Percentiles rank a stretch among this genome's conserved stretches.
Conservation (phyloP, 2,888 invertebrate genomes). For the Drosophila anomalata region DNA sequence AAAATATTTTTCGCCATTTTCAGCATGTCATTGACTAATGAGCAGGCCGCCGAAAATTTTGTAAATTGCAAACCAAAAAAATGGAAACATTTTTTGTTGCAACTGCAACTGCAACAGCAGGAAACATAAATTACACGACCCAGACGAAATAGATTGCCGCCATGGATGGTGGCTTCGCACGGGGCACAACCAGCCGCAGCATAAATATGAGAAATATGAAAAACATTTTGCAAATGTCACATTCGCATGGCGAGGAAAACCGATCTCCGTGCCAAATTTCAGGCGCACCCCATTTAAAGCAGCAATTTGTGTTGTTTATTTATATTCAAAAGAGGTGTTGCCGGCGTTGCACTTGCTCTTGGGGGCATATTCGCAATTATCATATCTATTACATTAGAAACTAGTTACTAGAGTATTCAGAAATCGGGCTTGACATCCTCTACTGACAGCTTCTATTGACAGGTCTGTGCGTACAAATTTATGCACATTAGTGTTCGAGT, state of each 20-base stretch:
- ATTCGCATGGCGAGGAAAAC: constrained; percentile 68
- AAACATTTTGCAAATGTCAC: constrained; percentile 75
- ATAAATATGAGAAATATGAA: constrained; percentile 52
- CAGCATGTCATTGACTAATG: constrained; percentile 76
- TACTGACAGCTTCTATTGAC: constrained; percentile 39
- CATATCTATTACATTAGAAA: neutral
- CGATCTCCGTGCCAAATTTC: constrained; percentile 63
- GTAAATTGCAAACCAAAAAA: constrained; percentile 30
- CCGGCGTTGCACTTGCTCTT: neutral
- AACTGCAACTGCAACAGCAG: constrained; percentile 46
- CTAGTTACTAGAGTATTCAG: neutral
- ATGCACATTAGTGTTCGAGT: constrained; percentile 50
- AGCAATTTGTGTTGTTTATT: constrained; percentile 17
- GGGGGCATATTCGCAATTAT: neutral
- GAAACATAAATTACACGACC: constrained; percentile 76
- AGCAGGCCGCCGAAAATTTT: constrained; percentile 50
- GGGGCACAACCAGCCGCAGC: constrained; percentile 34
- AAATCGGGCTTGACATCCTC: constrained; percentile 6
- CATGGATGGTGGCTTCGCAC: constrained; percentile 16
- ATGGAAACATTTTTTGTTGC: constrained; percentile 21
- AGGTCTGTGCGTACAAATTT: constrained; percentile 63
- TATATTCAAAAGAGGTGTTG: constrained; percentile 12
- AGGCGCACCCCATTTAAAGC: constrained; percentile 58
- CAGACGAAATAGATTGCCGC: constrained; percentile 57
- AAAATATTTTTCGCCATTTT: constrained; percentile 47